These are phyloP conservation scores for Tolmerus cingulatus DNA, from an alignment of 2,888 invertebrate species.

Conservation along the genomic window DNA sequence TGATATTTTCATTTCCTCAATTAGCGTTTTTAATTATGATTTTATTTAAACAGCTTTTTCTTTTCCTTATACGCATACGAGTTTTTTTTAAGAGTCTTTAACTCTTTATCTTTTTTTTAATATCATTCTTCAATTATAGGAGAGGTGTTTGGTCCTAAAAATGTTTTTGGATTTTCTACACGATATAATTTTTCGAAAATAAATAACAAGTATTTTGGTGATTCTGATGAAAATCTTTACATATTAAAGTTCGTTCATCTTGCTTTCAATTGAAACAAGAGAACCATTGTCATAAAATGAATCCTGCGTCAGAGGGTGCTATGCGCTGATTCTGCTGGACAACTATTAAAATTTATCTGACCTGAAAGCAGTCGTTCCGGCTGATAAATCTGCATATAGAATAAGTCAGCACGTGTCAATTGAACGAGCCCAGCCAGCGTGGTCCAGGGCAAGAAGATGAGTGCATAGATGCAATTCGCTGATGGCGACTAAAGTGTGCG, in stretches of 20 bases:
- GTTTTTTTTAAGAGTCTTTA: no score
- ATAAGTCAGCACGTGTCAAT: constrained; percentile 48
- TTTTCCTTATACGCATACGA: no score
- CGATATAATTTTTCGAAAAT: no score
- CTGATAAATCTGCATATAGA: constrained; percentile 46
- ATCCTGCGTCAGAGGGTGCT: background rate
- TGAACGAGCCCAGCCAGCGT: constrained; percentile 15
- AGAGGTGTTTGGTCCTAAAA: no score
- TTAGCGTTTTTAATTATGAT: background rate
- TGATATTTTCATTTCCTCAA: no score
- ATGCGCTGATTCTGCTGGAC: background rate
- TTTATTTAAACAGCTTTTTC: no score
- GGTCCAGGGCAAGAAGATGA: background rate
- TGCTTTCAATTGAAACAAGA: background rate
- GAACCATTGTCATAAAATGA: background rate
- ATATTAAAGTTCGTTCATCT: background rate
- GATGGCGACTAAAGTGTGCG: background rate
- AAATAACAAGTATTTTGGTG: no score
- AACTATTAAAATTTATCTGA: constrained; percentile 44
- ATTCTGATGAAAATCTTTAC: no score
- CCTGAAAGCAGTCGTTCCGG: constrained; percentile 46
- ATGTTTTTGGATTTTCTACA: no score
- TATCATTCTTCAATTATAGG: no score
- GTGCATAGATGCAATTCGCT: constrained; percentile 1
- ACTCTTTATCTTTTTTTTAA: no score